phyloP scores from a whole-genome alignment of 2,888 invertebrate genomes.

The Pseudanteris insignis region DNA sequence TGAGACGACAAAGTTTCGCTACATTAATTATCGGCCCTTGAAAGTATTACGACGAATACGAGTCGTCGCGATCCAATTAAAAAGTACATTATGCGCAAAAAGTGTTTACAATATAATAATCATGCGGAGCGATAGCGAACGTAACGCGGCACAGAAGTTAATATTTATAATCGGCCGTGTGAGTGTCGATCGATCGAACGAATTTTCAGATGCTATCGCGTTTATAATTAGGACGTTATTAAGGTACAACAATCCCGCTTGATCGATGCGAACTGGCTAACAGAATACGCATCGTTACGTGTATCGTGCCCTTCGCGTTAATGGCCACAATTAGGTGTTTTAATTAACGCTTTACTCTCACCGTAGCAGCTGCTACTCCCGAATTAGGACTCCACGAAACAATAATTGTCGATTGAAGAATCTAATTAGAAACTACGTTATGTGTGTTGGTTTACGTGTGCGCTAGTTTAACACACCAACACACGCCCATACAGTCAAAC shows the following conservation, averaged over 20 bases:
- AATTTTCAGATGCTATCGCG: conserved; percentile 39
- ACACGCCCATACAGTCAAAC: no score
- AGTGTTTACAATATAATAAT: no score
- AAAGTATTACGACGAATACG: no score
- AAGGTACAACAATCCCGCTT: conserved; percentile 43
- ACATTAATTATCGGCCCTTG: no score
- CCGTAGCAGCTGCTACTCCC: conserved; percentile 61
- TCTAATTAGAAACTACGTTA: conserved; percentile 58
- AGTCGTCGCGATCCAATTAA: no score
- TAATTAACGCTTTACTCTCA: conserved; percentile 63
- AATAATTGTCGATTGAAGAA: conserved; percentile 66
- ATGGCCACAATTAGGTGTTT: conserved; percentile 66
- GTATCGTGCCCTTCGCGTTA: conserved; percentile 61
- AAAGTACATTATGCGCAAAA: no score
- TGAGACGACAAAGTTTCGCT: no score
- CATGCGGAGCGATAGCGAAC: no score
- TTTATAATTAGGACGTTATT: conserved; percentile 46
- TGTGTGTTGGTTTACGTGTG: no score
- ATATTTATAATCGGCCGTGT: no score
- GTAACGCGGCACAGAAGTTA: no score
- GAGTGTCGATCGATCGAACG: conserved; percentile 7
- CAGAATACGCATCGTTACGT: conserved; percentile 44
- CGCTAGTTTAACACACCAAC: no score
- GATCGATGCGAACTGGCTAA: conserved; percentile 44
- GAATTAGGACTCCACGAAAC: conserved; percentile 64